Conservation (phyloP, 2,797 vertebrate species). For the Anisognathus igniventris region DNA sequence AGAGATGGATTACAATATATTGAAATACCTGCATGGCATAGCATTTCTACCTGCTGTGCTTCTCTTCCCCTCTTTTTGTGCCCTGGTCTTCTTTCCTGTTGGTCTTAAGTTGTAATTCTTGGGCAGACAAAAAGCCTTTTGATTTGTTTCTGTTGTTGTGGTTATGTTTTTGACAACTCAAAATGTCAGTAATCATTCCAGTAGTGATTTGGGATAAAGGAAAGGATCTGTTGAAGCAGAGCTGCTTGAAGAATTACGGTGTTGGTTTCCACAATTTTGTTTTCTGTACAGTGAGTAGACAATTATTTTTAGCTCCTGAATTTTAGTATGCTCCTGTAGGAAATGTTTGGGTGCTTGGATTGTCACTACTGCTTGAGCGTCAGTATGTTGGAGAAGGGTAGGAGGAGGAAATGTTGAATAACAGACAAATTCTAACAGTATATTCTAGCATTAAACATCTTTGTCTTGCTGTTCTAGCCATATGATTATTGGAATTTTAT, state of each 20-base stretch:
- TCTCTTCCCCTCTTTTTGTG: background rate
- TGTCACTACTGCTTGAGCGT: background rate
- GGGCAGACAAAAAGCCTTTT: background rate
- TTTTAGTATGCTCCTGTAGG: background rate
- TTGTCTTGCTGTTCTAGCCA: background rate
- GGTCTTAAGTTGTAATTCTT: background rate
- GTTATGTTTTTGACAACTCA: background rate
- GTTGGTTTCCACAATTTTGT: background rate
- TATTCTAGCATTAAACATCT: background rate
- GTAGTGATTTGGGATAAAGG: background rate
- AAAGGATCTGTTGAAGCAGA: background rate
- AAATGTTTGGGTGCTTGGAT: background rate
- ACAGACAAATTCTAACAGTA: background rate
- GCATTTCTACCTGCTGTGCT: background rate
- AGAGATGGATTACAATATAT: background rate
- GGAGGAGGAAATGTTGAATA: background rate
- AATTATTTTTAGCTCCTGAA: background rate
- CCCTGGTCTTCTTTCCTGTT: background rate
- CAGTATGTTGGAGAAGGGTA: background rate
- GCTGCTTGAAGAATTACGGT: background rate
- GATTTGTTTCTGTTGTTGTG: background rate
- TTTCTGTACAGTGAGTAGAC: background rate
- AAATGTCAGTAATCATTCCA: background rate
- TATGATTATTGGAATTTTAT: background rate
- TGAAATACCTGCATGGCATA: background rate